Conservation (phyloP, 2,888 invertebrate species). For the Drosophila subsilvestris region DNA sequence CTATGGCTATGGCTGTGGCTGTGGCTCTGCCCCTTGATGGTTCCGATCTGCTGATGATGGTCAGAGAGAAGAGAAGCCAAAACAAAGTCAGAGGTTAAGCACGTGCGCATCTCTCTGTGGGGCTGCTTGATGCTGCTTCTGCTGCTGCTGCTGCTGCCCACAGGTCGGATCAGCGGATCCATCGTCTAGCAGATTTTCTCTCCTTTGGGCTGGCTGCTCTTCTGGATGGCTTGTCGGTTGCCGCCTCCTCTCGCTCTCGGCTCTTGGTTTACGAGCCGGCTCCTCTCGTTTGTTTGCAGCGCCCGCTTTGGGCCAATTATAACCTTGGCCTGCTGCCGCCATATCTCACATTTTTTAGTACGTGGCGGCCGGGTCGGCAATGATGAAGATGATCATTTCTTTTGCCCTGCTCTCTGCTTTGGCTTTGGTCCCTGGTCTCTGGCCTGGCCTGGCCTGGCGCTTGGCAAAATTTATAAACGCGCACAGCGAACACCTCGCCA, state of each 20-base stretch:
- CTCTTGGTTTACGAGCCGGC: slow-evolving; percentile 49
- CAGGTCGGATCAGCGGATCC: slow-evolving; percentile 3
- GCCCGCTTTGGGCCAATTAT: slow-evolving; percentile 79
- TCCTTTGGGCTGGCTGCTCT: slow-evolving; percentile 14
- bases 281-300: slow-evolving; percentile 64
- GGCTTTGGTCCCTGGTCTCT: background rate
- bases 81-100: slow-evolving; percentile 79
- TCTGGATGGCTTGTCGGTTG: slow-evolving; percentile 50
- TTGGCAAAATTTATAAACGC: slow-evolving; percentile 82
- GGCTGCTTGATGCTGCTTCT: slow-evolving; percentile 29
- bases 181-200: slow-evolving; percentile 38
- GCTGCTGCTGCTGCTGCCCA: slow-evolving; percentile 29
- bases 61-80: slow-evolving; percentile 53
- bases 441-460: slow-evolving; percentile 75
- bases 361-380: slow-evolving; percentile 68
- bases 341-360: slow-evolving; percentile 75
- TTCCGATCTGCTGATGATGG: slow-evolving; percentile 19
- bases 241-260: slow-evolving; percentile 61
- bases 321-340: slow-evolving; percentile 79
- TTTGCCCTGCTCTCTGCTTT: slow-evolving; percentile 9
- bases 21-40: slow-evolving; percentile 1
- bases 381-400: slow-evolving; percentile 79
- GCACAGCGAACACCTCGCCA: slow-evolving; percentile 77
- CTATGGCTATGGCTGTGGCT: slow-evolving; percentile 15
- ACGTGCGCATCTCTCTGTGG: slow-evolving; percentile 64